Conservation (phyloP, 2,888 invertebrate species). For the Plebejus anna region DNA sequence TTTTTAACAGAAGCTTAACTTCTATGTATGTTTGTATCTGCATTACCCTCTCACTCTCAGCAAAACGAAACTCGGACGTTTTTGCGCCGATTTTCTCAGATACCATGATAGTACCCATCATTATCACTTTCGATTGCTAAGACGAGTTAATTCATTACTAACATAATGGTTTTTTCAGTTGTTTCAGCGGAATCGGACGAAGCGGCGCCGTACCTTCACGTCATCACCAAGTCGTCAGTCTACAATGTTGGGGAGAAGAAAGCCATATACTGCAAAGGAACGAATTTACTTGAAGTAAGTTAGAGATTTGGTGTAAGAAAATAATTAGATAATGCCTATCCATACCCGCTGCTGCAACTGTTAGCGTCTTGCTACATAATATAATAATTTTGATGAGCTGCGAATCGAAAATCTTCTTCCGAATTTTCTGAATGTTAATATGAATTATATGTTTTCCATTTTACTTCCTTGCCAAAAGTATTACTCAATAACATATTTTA, state of each 20-base stretch:
- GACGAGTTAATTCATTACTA: not conserved
- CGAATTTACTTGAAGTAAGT: conserved; percentile 55
- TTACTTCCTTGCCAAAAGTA: not conserved
- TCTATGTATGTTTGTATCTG: too few species aligned
- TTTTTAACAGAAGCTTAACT: too few species aligned
- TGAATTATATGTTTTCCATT: not conserved
- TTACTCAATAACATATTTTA: not conserved
- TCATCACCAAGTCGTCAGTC: conserved; percentile 58
- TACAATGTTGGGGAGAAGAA: conserved; percentile 63
- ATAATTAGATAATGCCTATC: not conserved
- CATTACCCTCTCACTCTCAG: too few species aligned
- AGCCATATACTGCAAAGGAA: conserved; percentile 66
- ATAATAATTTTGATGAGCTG: too few species aligned
- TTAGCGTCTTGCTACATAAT: too few species aligned
- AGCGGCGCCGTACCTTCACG: conserved; percentile 50
- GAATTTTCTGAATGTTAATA: not conserved
- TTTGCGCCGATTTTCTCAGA: too few species aligned
- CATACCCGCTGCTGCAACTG: too few species aligned
- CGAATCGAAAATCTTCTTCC: not conserved
- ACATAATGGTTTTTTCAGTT: conserved; percentile 45
- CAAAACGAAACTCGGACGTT: too few species aligned
- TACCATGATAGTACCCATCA: too few species aligned
- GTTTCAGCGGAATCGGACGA: conserved; percentile 48
- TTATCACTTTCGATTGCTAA: too few species aligned
- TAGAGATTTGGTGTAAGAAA: not conserved